Percentiles rank a stretch among this genome's conserved stretches.
Conservation (phyloP, 2,888 invertebrate genomes). For the Yponomeuta sedellus region DNA sequence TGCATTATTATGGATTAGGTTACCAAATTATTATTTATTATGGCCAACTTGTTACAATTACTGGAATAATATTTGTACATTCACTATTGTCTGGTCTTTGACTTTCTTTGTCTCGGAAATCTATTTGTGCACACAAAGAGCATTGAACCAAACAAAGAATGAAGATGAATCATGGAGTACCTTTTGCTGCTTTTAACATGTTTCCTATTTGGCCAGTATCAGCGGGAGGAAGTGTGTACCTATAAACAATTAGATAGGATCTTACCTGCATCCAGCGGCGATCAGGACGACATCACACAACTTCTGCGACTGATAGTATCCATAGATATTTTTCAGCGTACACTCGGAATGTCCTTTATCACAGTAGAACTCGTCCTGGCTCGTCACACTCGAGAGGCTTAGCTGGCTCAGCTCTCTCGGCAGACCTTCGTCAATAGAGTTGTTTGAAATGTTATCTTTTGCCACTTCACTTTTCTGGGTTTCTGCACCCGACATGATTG, state of each 20-base stretch:
- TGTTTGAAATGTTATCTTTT: conserved; percentile 69
- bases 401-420: conserved; percentile 81
- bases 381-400: conserved; percentile 80
- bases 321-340: conserved; percentile 88
- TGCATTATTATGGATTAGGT: too few relatives aligned
- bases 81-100: too few relatives aligned
- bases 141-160: background rate
- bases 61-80: too few relatives aligned
- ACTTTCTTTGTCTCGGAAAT: conserved; percentile 3
- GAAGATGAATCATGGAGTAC: background rate
- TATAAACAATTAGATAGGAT: background rate
- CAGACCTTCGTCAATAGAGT: conserved; percentile 74
- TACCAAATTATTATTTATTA: too few relatives aligned
- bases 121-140: background rate
- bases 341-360: conserved; percentile 88
- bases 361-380: conserved; percentile 87
- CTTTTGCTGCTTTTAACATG: too few relatives aligned
- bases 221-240: background rate
- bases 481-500: conserved; percentile 61
- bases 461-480: conserved; percentile 55
- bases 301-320: conserved; percentile 87
- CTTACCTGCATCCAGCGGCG: conserved; percentile 82
- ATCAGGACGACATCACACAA: conserved; percentile 92
- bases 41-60: too few relatives aligned
- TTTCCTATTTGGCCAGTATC: too few relatives aligned